Evolutionary conservation across 2,888 invertebrate species (phyloP), one percentile per base, ranked within the genome.

Genomic region (Microplitis deprimator): DNA sequence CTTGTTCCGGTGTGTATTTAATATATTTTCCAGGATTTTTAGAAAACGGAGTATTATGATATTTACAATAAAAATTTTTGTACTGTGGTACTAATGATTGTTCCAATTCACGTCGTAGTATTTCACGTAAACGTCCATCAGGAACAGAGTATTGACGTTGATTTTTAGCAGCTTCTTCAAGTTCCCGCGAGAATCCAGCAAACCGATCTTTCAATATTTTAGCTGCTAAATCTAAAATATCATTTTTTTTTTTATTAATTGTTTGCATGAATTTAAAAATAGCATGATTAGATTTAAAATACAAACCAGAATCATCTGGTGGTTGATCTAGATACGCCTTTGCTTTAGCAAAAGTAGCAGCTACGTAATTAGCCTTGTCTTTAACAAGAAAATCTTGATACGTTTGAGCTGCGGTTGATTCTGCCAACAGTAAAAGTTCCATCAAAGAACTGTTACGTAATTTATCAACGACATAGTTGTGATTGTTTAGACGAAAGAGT

Each of bases 1-100:
- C 95, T 89, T 96, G 95, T 84, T 95, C 93, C 0, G 97, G 97
- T 41, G 94, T 94, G 88, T 96, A 97, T 91, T 96, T 97, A 77
- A 98, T 93, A 90, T 98, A 98, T 90, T 98, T 98, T 80, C 96
- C 96, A 0, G 94, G 94, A 91, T 98, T 97, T 91, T 98, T 98
- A 29, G 97, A 96, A 90, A 98, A 98, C 76, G 95, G 94, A 68
- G 96, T 92, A 64, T 92, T 90, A 1, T 94, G 92, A 90, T 93
- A 95, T 87, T 94, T 95, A 83, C 95, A 94, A 90, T 94, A 94
- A 90, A 97, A 96, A 73, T 93, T 92, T 85, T 94, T 92, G 91
- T 98, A 98, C 84, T 94, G 93, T 2, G 97, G 97, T 83, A 97
- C 91, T 80, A 98, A 92, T 79, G 95, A 94, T 85, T 96, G 96